A percentile compares a stretch with the other conserved stretches of the same genome.
phyloP scores from a whole-genome alignment of 2,113 vertebrate species.

The Mormyrus iriodes region DNA sequence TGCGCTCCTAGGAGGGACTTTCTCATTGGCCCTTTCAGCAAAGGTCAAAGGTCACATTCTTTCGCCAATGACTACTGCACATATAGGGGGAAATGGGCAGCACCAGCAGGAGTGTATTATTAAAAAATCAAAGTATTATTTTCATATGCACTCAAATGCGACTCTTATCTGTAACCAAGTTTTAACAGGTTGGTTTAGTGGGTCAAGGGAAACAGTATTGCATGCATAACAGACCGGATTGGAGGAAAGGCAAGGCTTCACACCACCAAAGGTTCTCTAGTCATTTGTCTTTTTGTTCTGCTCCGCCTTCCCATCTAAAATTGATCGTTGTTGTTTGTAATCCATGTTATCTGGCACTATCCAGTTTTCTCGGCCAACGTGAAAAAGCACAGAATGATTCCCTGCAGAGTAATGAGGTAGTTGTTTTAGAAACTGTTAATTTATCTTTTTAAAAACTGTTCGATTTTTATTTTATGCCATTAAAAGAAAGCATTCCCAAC shows the following conservation, averaged over 20 bases:
- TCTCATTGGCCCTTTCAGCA: background rate
- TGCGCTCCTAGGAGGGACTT: background rate
- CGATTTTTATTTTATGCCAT: background rate
- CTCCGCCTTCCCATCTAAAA: conserved; percentile 2
- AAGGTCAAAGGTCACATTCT: background rate
- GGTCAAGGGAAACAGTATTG: background rate
- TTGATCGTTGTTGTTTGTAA: background rate
- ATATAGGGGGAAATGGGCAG: background rate
- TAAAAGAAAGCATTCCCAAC: background rate
- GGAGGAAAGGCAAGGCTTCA: background rate
- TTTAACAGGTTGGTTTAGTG: background rate
- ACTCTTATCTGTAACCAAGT: background rate
- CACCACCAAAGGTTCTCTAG: background rate
- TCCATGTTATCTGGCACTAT: background rate
- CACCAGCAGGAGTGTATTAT: background rate
- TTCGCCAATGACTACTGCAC: background rate
- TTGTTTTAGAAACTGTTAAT: background rate
- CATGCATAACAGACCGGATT: background rate
- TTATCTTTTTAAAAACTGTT: background rate
- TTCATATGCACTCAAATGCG: background rate
- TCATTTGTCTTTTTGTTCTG: background rate
- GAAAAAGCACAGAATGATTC: background rate
- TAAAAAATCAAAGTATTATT: background rate
- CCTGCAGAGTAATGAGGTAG: background rate
- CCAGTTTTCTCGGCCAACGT: background rate